A percentile compares a stretch with the other conserved stretches of the same genome.
Evolutionary conservation across 2,888 invertebrate species (phyloP).

Genomic region (Nephrocerus scutellatus): DNA sequence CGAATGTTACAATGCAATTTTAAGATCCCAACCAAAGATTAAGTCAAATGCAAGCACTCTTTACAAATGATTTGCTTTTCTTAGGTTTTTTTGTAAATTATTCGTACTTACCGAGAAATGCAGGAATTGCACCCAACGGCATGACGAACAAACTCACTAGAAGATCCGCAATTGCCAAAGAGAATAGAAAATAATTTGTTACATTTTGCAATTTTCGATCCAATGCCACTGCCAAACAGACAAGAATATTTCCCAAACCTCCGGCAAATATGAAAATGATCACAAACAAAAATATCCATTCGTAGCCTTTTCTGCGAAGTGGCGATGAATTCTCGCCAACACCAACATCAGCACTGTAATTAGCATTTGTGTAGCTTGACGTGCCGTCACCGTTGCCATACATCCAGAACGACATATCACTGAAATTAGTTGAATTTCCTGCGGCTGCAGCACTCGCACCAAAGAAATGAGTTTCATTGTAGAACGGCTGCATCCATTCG

Average conservation of each 20-base stretch:
- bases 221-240: slow-evolving; percentile 85
- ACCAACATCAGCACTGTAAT: slow-evolving; percentile 9
- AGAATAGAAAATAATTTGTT: slow-evolving; percentile 91
- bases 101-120: slow-evolving; percentile 74
- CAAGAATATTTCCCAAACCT: slow-evolving; percentile 84
- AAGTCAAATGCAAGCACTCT: too few species aligned
- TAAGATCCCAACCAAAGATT: too few species aligned
- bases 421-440: too few species aligned
- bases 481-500: slow-evolving; percentile 10
- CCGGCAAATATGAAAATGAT: slow-evolving; percentile 81
- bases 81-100: too few species aligned
- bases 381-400: slow-evolving; percentile 1
- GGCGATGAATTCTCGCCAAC: slow-evolving; percentile 5
- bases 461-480: slow-evolving; percentile 7
- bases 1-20: too few species aligned
- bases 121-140: slow-evolving; percentile 91
- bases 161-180: slow-evolving; percentile 87
- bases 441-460: too few species aligned
- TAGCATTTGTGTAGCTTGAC: slow-evolving; percentile 9
- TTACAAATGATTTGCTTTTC: too few species aligned
- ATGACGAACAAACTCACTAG: slow-evolving; percentile 90
- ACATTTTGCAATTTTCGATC: slow-evolving; percentile 89
- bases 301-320: slow-evolving; percentile 47
- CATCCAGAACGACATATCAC: too few species aligned
- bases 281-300: slow-evolving; percentile 80